Base-by-base conservation (phyloP, 2,888 invertebrate genomes). In the Tiliacea citrago region DNA sequence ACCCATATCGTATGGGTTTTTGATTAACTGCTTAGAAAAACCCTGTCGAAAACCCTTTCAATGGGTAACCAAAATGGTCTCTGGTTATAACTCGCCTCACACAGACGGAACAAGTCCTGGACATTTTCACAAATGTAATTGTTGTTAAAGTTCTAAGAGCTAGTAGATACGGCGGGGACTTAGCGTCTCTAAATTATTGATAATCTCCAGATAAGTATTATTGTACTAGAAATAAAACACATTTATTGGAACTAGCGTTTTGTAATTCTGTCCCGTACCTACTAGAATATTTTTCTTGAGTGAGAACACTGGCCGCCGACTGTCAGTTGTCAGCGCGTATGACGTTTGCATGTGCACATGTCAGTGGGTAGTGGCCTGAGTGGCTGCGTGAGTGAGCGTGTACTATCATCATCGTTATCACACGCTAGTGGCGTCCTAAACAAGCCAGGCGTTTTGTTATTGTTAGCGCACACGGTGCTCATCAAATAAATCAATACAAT, bases 211-310 rank as follows among this genome's bases (percentile, higher is more conserved):
- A 88, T 90, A 91, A 92, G 90, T 94, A 93, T 93, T 93, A 93
- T 87, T 89, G 79, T 88, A 90, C 89, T 94, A 94, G 92, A 91
- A 94, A 93, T 95, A 95, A 94, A 95, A 86, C 79, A 90, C 93
- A 94, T 93, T 94, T 95, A 95, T 91, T 93, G 93, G 92, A 91
- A 71, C n/a, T 51, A 57, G 69, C 42, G 74, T 92, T 90, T 90
- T 85, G 10, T 88, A 75, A 53, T 49, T 61, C 29, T 55, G 47
- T 13, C 60, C 58, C 47, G 29, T 29, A 29, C 29, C 4, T n/a
- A 24, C 18, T 68, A 16, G 13, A 35, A 63, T 21, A 63, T 62
- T 77, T 69, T 69, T 62, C 35, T 68, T 73, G 72, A n/a, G 16
- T 70, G 18, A 57, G 87, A 86, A 87, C 85, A 81, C 80, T 47